Evolutionary conservation across 2,888 invertebrate genomes (phyloP).

Genomic region (Tupiocoris notatus): DNA sequence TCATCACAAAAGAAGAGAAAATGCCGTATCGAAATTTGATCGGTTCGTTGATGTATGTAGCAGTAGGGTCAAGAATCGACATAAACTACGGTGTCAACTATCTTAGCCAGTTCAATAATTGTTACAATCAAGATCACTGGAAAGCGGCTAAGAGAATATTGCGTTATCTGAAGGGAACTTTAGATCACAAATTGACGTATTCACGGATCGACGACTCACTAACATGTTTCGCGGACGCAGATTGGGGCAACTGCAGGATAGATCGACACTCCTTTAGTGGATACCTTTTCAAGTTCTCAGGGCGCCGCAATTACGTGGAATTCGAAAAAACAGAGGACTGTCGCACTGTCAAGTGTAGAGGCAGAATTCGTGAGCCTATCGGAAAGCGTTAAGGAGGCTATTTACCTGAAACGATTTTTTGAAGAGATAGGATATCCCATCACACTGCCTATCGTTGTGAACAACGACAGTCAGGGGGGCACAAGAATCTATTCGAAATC

Average conservation of each 20-base stretch:
- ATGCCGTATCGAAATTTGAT: neutral
- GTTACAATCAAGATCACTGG: conserved; percentile 32
- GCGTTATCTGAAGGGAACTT: conserved; percentile 37
- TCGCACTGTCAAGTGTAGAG: conserved; percentile 37
- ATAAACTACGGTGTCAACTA: conserved; percentile 26
- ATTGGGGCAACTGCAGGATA: conserved; percentile 22
- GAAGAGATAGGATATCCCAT: neutral
- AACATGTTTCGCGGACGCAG: conserved; percentile 22
- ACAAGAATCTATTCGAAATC: neutral
- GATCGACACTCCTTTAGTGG: conserved; percentile 1
- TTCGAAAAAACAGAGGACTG: conserved; percentile 26
- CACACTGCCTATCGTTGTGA: neutral
- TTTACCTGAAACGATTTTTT: neutral
- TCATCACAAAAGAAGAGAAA: neutral
- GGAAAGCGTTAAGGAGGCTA: conserved; percentile 6
- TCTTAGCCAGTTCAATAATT: conserved; percentile 36
- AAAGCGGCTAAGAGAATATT: conserved; percentile 41
- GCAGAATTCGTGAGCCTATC: conserved; percentile 23
- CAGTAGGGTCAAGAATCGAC: conserved; percentile 38
- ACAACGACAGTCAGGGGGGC: conserved; percentile 23
- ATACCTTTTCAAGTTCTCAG: neutral
- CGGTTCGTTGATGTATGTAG: conserved; percentile 23
- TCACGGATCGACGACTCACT: conserved; percentile 13
- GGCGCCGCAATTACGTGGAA: neutral
- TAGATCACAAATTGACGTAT: conserved; percentile 19